These are phyloP conservation scores for Beroe ovata DNA, from an alignment of 37 sponge, comb jelly and placozoan species.

Conservation along the genomic window DNA sequence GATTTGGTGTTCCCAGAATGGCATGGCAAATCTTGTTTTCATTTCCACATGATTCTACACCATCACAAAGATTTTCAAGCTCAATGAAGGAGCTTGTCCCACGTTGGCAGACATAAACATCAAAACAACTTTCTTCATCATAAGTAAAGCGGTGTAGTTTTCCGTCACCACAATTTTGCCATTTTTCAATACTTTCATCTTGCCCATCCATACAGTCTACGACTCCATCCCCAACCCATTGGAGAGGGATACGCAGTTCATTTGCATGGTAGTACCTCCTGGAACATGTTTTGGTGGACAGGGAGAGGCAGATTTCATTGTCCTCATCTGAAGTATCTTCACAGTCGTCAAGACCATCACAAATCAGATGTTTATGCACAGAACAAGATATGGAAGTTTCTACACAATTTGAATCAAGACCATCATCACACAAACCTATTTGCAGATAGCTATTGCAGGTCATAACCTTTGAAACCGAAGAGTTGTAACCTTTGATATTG, in stretches of 20 bases:
- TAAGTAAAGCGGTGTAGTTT: neutral
- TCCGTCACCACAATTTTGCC: neutral
- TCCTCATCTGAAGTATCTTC: neutral
- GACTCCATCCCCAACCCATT: neutral
- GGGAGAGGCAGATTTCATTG: neutral
- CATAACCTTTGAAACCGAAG: neutral
- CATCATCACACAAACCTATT: conserved; percentile 7
- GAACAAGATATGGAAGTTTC: neutral
- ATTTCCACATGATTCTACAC: neutral
- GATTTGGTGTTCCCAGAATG: neutral
- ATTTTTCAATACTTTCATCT: neutral
- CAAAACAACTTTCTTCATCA: neutral
- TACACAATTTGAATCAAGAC: neutral
- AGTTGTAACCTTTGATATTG: neutral
- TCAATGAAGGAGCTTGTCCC: neutral
- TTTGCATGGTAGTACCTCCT: neutral
- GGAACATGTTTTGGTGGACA: neutral
- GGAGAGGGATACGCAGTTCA: neutral
- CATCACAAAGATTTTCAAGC: conserved; percentile 10
- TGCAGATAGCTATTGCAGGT: neutral
- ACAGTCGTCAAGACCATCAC: neutral
- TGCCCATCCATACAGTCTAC: neutral
- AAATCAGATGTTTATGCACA: neutral
- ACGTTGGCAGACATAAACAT: neutral
- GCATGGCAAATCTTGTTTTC: neutral